Evolutionary conservation across 2,113 vertebrate species (phyloP), one percentile per base, ranked within the genome.

Genomic region (Lynx canadensis): DNA sequence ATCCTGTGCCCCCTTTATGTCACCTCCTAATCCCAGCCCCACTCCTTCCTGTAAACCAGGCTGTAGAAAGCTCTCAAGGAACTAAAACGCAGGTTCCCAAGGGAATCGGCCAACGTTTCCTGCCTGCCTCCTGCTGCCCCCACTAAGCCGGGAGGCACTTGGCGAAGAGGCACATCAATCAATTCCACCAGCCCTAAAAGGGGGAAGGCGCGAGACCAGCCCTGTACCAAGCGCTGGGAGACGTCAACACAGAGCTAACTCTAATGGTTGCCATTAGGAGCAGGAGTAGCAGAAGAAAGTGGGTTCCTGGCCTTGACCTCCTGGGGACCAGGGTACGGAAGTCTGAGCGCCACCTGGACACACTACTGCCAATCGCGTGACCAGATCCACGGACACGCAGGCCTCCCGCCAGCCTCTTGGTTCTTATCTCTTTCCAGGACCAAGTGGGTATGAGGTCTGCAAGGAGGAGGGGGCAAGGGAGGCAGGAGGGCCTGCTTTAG

Each of bases 41-140:
- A 18, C 71, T 78, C 63, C 60, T 95, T 86, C 97, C 91, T 94
- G 36, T 76, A 97, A 91, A 73, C 36, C 80, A 80, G 81, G 69
- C 65, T n/a, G 68, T 52, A 94, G 94, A 83, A 94, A 87, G 93
- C 88, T 94, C 96, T 60, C 2, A 23, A 85, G 82, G 66, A 93
- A 80, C 91, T 25, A 48, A 94, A 91, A 69, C 85, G 57, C 76
- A 71, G 90, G 19, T 84, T 84, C 93, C 88, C 55, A 6, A 8
- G 65, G 91, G 93, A 71, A 81, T 38, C 10, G 1, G 74, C 52
- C 80, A 92, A 10, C 31, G 76, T 96, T 93, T 98, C 85, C 97
- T 96, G 95, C 89, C 48, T 41, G 18, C 86, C 73, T 92, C 91
- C 60, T 95, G 27, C 94, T 91, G 76, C 48, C 93, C 97, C 92